phyloP scores from a whole-genome alignment of 2,113 vertebrate genomes.

The Miniopterus natalensis region DNA sequence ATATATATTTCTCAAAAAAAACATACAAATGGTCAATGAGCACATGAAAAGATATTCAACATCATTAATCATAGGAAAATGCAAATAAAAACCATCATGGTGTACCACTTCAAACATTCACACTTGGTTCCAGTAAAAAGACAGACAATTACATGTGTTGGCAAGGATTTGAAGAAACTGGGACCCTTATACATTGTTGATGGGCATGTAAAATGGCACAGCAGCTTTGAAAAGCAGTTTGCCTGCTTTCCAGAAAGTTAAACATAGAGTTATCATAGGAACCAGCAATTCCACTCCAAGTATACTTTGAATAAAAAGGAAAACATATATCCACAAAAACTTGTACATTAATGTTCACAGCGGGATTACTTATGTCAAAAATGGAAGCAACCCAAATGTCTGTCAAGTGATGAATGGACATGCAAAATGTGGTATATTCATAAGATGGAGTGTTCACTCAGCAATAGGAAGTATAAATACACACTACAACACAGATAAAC shows the following conservation, averaged over 20 bases:
- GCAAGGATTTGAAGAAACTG: not conserved
- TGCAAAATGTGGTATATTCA: not conserved
- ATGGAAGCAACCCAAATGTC: not conserved
- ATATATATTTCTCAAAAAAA: not conserved
- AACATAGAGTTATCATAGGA: not conserved
- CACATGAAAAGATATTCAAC: not conserved
- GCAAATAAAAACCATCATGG: not conserved
- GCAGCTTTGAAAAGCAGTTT: not conserved
- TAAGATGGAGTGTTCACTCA: not conserved
- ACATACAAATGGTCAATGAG: not conserved
- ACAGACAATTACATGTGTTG: not conserved
- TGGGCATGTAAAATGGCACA: not conserved
- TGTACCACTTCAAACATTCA: not conserved
- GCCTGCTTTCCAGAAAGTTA: conserved; percentile 14
- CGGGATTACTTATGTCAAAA: not conserved
- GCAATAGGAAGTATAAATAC: not conserved
- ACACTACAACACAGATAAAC: not conserved
- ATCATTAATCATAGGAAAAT: not conserved
- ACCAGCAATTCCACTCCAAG: not conserved
- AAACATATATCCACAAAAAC: not conserved
- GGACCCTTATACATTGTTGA: not conserved
- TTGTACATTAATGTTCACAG: not conserved
- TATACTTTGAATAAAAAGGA: not conserved
- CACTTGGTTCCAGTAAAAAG: not conserved
- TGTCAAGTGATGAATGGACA: not conserved